Evolutionary conservation across 2,797 vertebrate genomes (phyloP).

Genomic region (Florisuga fusca): DNA sequence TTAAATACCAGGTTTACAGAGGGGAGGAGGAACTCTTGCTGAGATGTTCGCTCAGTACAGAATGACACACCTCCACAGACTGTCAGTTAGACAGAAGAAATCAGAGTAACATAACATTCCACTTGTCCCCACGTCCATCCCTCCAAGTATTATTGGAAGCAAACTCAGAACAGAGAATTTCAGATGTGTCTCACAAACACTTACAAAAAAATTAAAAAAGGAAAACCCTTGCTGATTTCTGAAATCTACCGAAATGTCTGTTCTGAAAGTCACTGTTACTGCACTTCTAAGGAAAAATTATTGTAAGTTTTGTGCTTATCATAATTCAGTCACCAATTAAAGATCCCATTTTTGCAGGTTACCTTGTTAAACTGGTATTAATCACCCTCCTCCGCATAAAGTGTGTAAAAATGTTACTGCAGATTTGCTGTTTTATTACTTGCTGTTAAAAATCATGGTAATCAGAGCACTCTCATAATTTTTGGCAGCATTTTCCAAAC

Average conservation of each 20-base stretch:
- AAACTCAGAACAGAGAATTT: background rate
- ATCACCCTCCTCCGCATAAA: background rate
- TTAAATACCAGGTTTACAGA: slow-evolving; percentile 21
- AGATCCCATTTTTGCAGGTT: background rate
- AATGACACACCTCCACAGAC: background rate
- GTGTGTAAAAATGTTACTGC: background rate
- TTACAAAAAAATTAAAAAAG: background rate
- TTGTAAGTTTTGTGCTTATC: background rate
- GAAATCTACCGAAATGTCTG: background rate
- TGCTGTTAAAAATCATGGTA: background rate
- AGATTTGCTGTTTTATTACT: background rate
- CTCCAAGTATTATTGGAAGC: background rate
- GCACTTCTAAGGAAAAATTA: background rate
- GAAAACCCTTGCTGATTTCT: background rate
- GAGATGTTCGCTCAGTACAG: background rate
- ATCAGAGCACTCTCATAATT: background rate
- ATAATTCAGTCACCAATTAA: background rate
- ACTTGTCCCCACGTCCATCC: background rate
- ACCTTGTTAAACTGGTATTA: background rate
- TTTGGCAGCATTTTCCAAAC: background rate
- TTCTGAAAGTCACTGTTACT: background rate
- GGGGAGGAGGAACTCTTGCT: slow-evolving; percentile 25
- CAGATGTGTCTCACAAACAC: background rate
- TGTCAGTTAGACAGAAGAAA: background rate
- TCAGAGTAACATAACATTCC: background rate